Percentiles rank a stretch among this genome's conserved stretches.
These are phyloP conservation scores for Heliconius himera DNA, from an alignment of 1,140 invertebrate genomes.

Conservation along the genomic window DNA sequence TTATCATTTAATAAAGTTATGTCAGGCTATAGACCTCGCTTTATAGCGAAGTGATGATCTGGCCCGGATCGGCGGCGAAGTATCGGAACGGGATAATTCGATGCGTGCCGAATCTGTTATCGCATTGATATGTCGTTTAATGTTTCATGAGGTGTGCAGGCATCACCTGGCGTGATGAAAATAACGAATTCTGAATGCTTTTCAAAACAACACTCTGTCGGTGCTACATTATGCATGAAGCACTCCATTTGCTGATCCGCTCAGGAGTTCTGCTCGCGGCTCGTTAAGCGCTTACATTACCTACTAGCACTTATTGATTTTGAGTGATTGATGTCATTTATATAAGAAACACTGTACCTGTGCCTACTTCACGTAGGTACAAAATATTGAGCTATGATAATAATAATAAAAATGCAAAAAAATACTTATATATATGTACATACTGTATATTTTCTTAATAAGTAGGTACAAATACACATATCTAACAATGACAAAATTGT, in stretches of 20 bases:
- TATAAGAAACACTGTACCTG: conserved; percentile 43
- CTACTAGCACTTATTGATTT: conserved; percentile 79
- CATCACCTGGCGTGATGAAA: conserved; percentile 77
- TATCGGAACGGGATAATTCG: conserved; percentile 37
- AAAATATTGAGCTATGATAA: neutral
- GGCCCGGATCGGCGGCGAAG: conserved; percentile 20
- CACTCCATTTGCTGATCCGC: conserved; percentile 81
- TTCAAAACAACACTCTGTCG: conserved; percentile 79
- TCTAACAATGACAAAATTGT: too few species aligned
- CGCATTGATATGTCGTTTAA: conserved; percentile 71
- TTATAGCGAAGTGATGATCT: conserved; percentile 42
- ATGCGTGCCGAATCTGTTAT: conserved; percentile 47
- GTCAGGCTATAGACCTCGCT: conserved; percentile 62
- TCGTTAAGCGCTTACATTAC: conserved; percentile 80
- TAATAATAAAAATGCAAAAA: neutral
- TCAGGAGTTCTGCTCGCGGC: conserved; percentile 76
- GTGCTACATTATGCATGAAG: conserved; percentile 80
- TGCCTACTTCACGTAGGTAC: neutral
- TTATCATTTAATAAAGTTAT: conserved; percentile 80
- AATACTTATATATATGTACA: neutral
- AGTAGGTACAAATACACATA: neutral
- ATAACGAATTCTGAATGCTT: conserved; percentile 79
- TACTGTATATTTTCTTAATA: neutral
- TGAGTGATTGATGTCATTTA: conserved; percentile 67
- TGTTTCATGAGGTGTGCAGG: conserved; percentile 71